phyloP scores from a whole-genome alignment of 2,888 invertebrate species.

The Zhuqinia jingwanae region DNA sequence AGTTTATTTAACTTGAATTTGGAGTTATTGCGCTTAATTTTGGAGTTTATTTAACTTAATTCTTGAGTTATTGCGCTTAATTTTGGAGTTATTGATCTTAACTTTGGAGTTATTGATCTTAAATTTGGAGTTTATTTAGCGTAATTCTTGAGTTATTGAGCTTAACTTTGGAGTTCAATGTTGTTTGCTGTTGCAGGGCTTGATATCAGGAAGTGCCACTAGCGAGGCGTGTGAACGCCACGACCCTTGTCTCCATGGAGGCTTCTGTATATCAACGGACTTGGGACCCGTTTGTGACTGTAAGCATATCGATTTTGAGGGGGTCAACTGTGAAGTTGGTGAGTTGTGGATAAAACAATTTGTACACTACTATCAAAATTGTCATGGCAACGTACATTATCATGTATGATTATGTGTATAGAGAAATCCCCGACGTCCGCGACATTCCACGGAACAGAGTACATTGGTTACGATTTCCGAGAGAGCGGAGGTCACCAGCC shows the following conservation, averaged over 20 bases:
- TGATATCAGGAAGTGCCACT: conserved; percentile 72
- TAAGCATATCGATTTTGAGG: conserved; percentile 94
- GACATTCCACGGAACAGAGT: conserved; percentile 95
- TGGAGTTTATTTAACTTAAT: not conserved
- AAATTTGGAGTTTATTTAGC: not conserved
- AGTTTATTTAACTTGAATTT: no score
- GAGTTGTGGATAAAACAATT: conserved; percentile 77
- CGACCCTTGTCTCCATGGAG: conserved; percentile 94
- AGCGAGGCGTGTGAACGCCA: conserved; percentile 77
- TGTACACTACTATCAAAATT: not conserved
- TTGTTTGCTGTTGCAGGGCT: conserved; percentile 61
- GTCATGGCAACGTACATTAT: no score
- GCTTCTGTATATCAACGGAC: conserved; percentile 97
- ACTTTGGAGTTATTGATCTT: not conserved
- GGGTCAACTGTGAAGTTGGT: conserved; percentile 97
- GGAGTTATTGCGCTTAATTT: not conserved
- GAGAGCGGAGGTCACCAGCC: conserved; percentile 90
- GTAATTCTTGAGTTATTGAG: not conserved
- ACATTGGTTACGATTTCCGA: conserved; percentile 93
- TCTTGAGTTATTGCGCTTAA: not conserved
- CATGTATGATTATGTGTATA: no score
- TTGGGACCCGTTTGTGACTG: conserved; percentile 98
- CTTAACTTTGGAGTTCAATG: not conserved
- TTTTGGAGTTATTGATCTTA: conserved; percentile 15
- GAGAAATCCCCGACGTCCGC: conserved; percentile 97